These are phyloP conservation scores for Halictus quadricinctus DNA, from an alignment of 2,888 invertebrate species.

Conservation along the genomic window DNA sequence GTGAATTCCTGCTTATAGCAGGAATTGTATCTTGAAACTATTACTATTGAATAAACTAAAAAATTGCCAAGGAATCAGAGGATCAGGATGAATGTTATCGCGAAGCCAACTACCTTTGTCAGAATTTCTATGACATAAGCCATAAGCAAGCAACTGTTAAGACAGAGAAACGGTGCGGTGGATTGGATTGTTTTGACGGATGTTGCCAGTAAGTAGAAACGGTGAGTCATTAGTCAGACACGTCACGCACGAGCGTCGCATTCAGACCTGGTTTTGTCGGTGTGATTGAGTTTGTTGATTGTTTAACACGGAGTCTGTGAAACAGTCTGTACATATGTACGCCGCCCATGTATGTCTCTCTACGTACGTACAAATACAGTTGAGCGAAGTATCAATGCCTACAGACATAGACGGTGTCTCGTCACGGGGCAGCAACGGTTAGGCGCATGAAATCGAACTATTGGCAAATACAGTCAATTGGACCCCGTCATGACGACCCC, in stretches of 20 bases:
- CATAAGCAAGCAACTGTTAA: too few species aligned
- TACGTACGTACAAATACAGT: background rate
- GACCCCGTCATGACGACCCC: constrained; percentile 68
- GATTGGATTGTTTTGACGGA: background rate
- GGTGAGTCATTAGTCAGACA: background rate
- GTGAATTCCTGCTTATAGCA: too few species aligned
- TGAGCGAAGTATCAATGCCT: background rate
- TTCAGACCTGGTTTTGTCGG: background rate
- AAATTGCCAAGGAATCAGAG: too few species aligned
- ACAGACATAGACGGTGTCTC: constrained; percentile 10
- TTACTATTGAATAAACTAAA: too few species aligned
- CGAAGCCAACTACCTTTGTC: too few species aligned
- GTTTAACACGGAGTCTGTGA: background rate
- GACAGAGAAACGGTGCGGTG: background rate
- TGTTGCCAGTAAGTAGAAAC: background rate
- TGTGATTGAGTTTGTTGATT: background rate
- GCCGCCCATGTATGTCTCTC: background rate
- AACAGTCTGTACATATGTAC: constrained; percentile 3
- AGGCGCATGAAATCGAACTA: constrained; percentile 63
- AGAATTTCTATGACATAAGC: too few species aligned
- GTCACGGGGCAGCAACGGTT: constrained; percentile 24
- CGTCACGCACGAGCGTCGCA: background rate
- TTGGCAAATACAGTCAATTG: constrained; percentile 72
- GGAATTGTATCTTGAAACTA: too few species aligned
- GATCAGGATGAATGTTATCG: too few species aligned